Conservation (phyloP, 2,888 invertebrate species). For the Gymnosoma rotundatum region DNA sequence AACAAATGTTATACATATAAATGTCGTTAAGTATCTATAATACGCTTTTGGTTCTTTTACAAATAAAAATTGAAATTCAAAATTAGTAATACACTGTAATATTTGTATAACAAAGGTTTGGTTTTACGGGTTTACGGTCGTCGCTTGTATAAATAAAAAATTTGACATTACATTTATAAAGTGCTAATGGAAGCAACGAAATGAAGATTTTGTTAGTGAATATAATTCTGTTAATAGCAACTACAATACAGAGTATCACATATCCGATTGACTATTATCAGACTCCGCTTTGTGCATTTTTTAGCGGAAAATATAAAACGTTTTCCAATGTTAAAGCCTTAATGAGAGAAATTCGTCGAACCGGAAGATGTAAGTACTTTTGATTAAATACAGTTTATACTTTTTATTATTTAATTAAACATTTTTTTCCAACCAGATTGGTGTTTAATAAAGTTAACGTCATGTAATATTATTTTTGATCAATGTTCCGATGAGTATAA, state of each 20-base stretch:
- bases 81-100: not conserved
- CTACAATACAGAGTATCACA: conserved; percentile 1
- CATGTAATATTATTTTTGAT: conserved; percentile 7
- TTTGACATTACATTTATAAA: conserved; percentile 14
- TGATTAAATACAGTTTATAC: not conserved
- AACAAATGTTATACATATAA: conserved; percentile 1
- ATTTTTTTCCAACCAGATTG: conserved; percentile 28
- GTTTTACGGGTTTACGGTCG: conserved; percentile 7
- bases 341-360: conserved; percentile 35
- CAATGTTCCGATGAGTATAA: conserved; percentile 14
- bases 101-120: conserved; percentile 25
- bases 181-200: conserved; percentile 9
- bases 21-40: too few species aligned
- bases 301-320: conserved; percentile 6
- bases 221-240: conserved; percentile 21
- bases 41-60: too few species aligned
- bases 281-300: conserved; percentile 37
- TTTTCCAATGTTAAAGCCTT: conserved; percentile 42
- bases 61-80: not conserved
- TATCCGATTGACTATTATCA: conserved; percentile 38
- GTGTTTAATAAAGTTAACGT: conserved; percentile 19
- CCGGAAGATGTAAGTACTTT: conserved; percentile 43
- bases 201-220: conserved; percentile 44
- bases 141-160: conserved; percentile 47
- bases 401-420: not conserved